These are phyloP conservation scores for Dolichomitus sp. DNA, from an alignment of 2,888 invertebrate genomes.

Conservation along the genomic window DNA sequence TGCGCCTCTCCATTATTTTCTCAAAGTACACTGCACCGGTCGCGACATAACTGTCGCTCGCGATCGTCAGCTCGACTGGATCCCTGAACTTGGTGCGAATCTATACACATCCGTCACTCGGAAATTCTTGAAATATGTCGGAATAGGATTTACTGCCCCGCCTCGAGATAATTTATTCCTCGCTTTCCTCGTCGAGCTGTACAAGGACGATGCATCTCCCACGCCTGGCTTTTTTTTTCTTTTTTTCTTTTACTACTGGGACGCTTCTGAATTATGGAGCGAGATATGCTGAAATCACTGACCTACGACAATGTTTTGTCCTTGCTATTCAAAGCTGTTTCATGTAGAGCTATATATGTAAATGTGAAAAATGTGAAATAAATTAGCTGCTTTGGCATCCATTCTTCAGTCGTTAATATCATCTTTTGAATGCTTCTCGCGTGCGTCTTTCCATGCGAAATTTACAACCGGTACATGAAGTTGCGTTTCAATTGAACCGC, in stretches of 20 bases:
- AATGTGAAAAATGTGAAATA: constrained; percentile 8
- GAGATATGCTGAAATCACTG: neutral
- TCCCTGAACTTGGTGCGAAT: constrained; percentile 40
- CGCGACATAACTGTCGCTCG: constrained; percentile 6
- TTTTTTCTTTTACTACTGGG: neutral
- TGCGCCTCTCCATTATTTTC: constrained; percentile 55
- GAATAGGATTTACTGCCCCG: neutral
- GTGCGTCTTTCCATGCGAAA: constrained; percentile 14
- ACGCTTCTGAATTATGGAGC: neutral
- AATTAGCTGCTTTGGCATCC: neutral
- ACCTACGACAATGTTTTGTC: constrained; percentile 20
- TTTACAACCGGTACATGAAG: neutral
- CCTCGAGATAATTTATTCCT: neutral
- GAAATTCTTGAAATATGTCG: constrained; percentile 6
- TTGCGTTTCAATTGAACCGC: constrained; percentile 45
- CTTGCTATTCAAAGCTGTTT: neutral
- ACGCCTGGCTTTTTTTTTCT: neutral
- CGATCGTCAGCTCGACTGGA: constrained; percentile 15
- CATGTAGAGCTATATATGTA: too few species aligned
- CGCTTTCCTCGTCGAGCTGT: neutral
- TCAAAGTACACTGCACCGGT: constrained; percentile 13
- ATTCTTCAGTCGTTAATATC: neutral
- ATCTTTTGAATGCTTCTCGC: constrained; percentile 1
- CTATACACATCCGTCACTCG: constrained; percentile 3
- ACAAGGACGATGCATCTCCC: neutral